Conservation (phyloP, 2,888 invertebrate species). For the Micoletzkya japonica region DNA sequence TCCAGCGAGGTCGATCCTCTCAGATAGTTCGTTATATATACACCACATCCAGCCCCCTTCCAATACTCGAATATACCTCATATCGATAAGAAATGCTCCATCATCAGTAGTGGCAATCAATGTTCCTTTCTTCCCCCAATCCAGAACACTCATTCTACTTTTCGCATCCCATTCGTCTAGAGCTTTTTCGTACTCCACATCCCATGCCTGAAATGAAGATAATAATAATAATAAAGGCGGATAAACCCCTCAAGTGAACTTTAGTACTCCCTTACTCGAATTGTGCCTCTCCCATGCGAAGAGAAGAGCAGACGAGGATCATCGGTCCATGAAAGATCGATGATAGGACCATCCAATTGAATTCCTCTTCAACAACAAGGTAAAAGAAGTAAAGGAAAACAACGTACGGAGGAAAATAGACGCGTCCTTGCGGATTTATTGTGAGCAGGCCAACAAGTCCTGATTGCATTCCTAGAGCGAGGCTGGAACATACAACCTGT, state of each 20-base stretch:
- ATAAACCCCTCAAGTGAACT: background rate
- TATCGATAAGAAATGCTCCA: conserved; percentile 14
- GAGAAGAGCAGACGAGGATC: conserved; percentile 9
- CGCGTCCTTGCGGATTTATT: background rate
- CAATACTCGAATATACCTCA: conserved; percentile 1
- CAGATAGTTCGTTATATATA: background rate
- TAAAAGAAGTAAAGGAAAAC: background rate
- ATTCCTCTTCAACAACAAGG: background rate
- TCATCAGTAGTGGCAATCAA: conserved; percentile 4
- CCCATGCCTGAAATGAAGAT: conserved; percentile 6
- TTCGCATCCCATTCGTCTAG: conserved; percentile 4
- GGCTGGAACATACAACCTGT: background rate
- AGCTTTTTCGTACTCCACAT: conserved; percentile 1
- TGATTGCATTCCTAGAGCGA: no score
- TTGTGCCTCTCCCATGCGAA: conserved; percentile 5
- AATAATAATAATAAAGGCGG: no score
- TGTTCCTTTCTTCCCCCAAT: background rate
- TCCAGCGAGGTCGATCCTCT: no score
- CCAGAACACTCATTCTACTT: background rate
- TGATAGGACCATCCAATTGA: background rate
- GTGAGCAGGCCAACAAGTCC: no score
- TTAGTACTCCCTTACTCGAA: conserved; percentile 7
- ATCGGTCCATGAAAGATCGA: conserved; percentile 9
- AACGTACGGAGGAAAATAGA: background rate
- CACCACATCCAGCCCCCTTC: background rate